Conservation (phyloP, 2,113 vertebrate genomes). For the Otocyon megalotis region DNA sequence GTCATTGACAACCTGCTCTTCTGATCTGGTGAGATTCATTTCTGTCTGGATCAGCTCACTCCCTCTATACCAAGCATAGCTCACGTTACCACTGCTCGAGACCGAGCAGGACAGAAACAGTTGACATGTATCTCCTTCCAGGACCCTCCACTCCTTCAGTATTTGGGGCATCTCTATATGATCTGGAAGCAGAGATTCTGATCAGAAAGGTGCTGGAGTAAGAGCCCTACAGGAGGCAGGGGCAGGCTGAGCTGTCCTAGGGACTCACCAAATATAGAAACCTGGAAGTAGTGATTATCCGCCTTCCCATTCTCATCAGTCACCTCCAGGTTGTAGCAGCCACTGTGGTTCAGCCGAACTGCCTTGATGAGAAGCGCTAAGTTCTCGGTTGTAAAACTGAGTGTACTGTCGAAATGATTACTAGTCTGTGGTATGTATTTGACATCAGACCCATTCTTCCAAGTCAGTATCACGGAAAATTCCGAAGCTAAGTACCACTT, state of each 20-base stretch:
- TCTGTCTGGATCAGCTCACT: accelerated
- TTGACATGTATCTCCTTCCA: neutral
- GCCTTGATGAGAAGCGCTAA: neutral
- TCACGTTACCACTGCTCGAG: neutral
- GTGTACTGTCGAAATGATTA: accelerated
- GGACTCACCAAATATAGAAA: constrained; percentile 73
- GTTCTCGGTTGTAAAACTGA: accelerated
- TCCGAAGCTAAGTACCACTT: accelerated
- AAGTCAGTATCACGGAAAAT: accelerated
- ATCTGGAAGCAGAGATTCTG: constrained; percentile 70
- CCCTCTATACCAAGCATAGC: constrained; percentile 65
- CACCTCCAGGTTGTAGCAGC: neutral
- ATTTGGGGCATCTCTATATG: neutral
- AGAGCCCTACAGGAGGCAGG: neutral
- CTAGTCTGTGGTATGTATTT: accelerated
- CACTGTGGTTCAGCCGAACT: neutral
- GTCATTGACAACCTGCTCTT: accelerated
- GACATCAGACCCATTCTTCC: accelerated
- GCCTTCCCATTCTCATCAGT: accelerated
- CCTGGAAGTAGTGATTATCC: accelerated
- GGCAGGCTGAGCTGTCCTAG: neutral
- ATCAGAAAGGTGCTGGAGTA: constrained; percentile 17
- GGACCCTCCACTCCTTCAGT: accelerated
- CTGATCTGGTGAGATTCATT: neutral
- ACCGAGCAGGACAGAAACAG: constrained; percentile 57